Evolutionary conservation across 2,113 vertebrate genomes (phyloP), one percentile per base, ranked within the genome.

Genomic region (Camelus bactrianus): DNA sequence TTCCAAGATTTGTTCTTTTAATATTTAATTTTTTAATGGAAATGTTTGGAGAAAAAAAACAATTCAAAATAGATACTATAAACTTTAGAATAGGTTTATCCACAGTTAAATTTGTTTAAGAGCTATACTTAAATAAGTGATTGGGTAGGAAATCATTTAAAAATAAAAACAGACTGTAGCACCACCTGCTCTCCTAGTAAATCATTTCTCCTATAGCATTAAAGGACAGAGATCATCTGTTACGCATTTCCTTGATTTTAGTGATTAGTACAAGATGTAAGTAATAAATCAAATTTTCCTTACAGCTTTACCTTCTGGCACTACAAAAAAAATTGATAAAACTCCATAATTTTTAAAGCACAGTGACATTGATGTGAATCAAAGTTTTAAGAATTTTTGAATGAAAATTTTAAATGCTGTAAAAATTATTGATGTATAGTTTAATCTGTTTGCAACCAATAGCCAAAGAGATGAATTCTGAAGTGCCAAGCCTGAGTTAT

Each of bases 401-500:
- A 86, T 46, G 32, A 70, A 83, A 79, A 58, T 60, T 58, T 67
- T 65, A 84, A 72, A 77, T 54, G 58, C 17, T 75, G 4, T 86
- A 54, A 22, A 9, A 82, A 14, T 96, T 91, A 95, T 9, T 91
- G 38, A 75, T 38, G 56, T 86, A 75, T 42, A 83, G 52, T 50
- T 94, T 58, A 87, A 75, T 89, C 35, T 67, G 16, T 65, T 92
- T 79, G 86, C 67, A 93, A 64, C 14, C 52, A 72, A 96, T 30
- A 91, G 85, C 52, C 69, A 65, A 58, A 79, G 89, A 96, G 91
- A 94, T 91, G 83, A 94, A 97, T 97, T 87, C 73, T 32, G 9
- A 95, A 89, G 96, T 88, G 62, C 84, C 85, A 94, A 94, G 30
- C 84, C 88, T 97, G 72, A 95, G 76, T 73, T 82, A 89, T 20